A percentile compares a stretch with the other conserved stretches of the same genome.
phyloP scores from a whole-genome alignment of 2,113 vertebrate species.

The Proteles cristata region DNA sequence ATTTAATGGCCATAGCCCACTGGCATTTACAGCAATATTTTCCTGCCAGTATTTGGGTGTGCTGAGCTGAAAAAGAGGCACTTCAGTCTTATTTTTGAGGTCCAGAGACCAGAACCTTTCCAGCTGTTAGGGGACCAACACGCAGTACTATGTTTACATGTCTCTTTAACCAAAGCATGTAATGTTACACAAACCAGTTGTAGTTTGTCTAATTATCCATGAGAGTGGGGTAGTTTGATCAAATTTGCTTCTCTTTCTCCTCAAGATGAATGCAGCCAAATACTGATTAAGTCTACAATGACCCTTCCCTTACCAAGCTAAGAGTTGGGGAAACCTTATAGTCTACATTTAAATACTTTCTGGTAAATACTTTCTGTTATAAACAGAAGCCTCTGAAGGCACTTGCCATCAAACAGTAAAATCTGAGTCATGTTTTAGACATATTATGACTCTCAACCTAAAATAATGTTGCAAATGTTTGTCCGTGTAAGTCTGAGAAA shows the following conservation, averaged over 20 bases:
- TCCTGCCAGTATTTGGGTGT: not conserved
- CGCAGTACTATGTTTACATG: not conserved
- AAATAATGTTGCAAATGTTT: not conserved
- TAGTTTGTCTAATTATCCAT: not conserved
- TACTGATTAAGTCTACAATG: not conserved
- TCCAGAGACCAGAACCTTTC: not conserved
- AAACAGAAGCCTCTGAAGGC: not conserved
- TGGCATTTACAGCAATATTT: not conserved
- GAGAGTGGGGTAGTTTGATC: not conserved
- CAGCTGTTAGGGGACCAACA: not conserved
- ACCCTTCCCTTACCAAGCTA: not conserved
- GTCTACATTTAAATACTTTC: not conserved
- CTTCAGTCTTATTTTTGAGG: not conserved
- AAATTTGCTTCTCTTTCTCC: conserved; percentile 19
- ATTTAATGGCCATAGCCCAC: not conserved
- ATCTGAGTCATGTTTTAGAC: not conserved
- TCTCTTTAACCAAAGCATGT: not conserved
- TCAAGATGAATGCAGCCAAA: conserved; percentile 8
- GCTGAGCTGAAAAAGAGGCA: not conserved
- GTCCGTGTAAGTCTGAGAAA: not conserved
- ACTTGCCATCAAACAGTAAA: not conserved
- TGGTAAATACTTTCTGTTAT: not conserved
- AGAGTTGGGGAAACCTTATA: not conserved
- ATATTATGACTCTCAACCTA: not conserved
- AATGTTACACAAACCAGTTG: not conserved